Evolutionary conservation across 92 coral and sea anemone genomes (phyloP).

Genomic region (Phymanthus crucifer): DNA sequence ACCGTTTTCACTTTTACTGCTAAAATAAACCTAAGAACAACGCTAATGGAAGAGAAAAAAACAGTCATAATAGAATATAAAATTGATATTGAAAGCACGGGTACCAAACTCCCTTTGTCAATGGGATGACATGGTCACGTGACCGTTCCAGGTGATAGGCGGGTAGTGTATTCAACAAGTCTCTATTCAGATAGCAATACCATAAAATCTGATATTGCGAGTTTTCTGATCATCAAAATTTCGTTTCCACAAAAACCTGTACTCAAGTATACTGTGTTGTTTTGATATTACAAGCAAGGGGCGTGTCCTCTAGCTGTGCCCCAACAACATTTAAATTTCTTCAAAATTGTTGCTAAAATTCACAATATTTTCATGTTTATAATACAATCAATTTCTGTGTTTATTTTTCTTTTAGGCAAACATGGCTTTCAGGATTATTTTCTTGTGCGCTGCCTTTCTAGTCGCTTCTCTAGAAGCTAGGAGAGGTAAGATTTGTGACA

Average conservation of each 20-base stretch:
- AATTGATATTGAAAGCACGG: not conserved
- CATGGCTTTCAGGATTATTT: conserved; percentile 24
- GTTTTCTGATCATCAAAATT: too few relatives aligned
- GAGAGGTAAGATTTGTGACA: conserved; percentile 39
- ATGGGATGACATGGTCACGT: not conserved
- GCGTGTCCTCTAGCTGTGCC: too few relatives aligned
- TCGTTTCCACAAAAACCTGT: too few relatives aligned
- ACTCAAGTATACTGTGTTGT: too few relatives aligned
- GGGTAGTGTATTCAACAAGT: too few relatives aligned
- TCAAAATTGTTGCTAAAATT: too few relatives aligned
- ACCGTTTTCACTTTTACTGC: not conserved
- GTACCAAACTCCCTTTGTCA: not conserved
- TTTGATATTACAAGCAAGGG: too few relatives aligned
- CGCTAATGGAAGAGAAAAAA: not conserved
- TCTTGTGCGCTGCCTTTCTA: conserved; percentile 40
- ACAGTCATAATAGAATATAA: not conserved
- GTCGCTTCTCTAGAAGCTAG: conserved; percentile 65
- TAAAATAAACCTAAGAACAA: not conserved
- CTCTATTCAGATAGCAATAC: too few relatives aligned
- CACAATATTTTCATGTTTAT: too few relatives aligned
- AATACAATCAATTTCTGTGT: not conserved
- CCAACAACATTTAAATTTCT: too few relatives aligned
- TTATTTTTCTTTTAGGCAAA: not conserved
- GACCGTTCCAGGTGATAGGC: too few relatives aligned
- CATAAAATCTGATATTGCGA: too few relatives aligned